Evolutionary conservation across 2,888 invertebrate genomes (phyloP).

Genomic region (Rhamphomyia laevipes): DNA sequence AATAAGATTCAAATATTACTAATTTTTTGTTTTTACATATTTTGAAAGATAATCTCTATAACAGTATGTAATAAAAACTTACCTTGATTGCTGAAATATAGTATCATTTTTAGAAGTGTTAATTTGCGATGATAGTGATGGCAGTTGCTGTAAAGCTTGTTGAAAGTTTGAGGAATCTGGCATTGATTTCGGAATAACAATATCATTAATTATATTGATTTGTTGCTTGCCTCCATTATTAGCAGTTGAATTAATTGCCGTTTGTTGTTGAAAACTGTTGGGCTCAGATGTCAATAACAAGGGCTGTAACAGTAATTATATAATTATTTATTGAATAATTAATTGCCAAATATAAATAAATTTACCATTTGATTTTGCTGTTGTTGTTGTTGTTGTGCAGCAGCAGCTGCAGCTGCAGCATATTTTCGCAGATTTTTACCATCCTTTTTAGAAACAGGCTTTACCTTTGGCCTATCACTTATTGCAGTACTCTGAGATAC

Average conservation of each 20-base stretch:
- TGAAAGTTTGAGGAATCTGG: neutral
- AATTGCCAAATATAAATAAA: neutral
- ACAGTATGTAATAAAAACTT: too few relatives aligned
- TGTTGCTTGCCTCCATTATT: neutral
- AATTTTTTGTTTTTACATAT: too few relatives aligned
- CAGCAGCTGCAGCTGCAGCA: slow-evolving; percentile 31
- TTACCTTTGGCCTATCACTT: slow-evolving; percentile 74
- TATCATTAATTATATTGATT: neutral
- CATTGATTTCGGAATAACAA: neutral
- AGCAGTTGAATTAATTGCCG: slow-evolving; percentile 15
- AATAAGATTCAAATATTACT: too few relatives aligned
- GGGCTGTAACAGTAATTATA: slow-evolving; percentile 12
- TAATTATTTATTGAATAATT: neutral
- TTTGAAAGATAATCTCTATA: too few relatives aligned
- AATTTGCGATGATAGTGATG: neutral
- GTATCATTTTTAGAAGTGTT: neutral
- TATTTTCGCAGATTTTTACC: slow-evolving; percentile 60
- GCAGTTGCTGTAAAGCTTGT: slow-evolving; percentile 5
- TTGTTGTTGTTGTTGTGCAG: slow-evolving; percentile 33
- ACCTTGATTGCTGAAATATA: neutral
- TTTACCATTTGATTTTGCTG: slow-evolving; percentile 21
- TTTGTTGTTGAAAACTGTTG: slow-evolving; percentile 21
- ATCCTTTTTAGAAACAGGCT: slow-evolving; percentile 69
- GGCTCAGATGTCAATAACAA: slow-evolving; percentile 22
- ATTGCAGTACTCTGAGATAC: slow-evolving; percentile 56